Percentiles rank a stretch among this genome's conserved stretches.
Conservation (phyloP, 2,797 vertebrate genomes). For the Alauda arvensis region DNA sequence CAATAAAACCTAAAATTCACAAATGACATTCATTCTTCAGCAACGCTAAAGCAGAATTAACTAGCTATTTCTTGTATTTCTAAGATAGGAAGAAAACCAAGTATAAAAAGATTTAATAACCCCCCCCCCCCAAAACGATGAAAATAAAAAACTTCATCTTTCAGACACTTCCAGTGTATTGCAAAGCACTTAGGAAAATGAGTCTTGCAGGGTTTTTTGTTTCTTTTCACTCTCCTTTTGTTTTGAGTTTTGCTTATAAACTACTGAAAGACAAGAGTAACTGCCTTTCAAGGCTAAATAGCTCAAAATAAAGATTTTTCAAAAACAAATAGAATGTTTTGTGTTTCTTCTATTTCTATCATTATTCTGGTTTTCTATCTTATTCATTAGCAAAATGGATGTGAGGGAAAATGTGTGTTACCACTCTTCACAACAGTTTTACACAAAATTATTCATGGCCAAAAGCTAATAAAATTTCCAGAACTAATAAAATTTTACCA, state of each 20-base stretch:
- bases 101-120: background rate
- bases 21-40: background rate
- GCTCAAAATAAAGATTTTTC: background rate
- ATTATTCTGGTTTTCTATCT: background rate
- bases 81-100: background rate
- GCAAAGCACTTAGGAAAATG: background rate
- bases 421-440: background rate
- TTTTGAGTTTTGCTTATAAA: background rate
- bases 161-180: background rate
- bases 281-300: background rate
- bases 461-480: background rate
- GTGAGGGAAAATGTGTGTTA: background rate
- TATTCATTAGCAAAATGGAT: background rate
- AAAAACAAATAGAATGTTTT: background rate
- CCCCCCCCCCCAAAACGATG: accelerated
- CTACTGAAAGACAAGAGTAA: background rate
- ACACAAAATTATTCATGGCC: background rate
- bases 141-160: background rate
- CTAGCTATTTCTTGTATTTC: background rate
- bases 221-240: background rate
- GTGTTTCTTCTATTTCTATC: background rate
- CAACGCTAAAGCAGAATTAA: background rate
- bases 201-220: background rate
- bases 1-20: background rate
- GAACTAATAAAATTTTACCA: background rate